These are phyloP conservation scores for Percopsis transmontana DNA, from an alignment of 2,113 vertebrate genomes.

Conservation along the genomic window DNA sequence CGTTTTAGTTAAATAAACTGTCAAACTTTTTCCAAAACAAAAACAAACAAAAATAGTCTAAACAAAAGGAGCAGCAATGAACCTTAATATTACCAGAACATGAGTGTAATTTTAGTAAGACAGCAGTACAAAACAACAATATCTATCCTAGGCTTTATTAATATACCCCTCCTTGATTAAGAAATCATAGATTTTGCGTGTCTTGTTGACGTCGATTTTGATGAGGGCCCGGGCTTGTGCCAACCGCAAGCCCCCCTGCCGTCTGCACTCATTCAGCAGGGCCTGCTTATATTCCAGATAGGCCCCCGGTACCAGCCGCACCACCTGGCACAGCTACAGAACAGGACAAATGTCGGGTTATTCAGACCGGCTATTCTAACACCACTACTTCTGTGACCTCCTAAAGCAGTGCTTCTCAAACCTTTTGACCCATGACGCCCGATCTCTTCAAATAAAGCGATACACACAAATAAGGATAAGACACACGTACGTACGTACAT, in stretches of 20 bases:
- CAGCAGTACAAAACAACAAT: constrained; percentile 9
- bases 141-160: constrained; percentile 84
- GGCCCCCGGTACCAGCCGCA: constrained; percentile 95
- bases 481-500: too few relatives aligned
- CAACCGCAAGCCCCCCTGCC: constrained; percentile 93
- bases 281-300: constrained; percentile 98
- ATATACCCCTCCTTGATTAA: constrained; percentile 96
- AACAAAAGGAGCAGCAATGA: constrained; percentile 33
- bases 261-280: constrained; percentile 91
- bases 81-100: constrained; percentile 24
- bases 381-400: too few relatives aligned
- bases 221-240: constrained; percentile 96
- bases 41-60: constrained; percentile 14
- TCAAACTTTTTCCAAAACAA: neutral
- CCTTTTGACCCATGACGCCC: too few relatives aligned
- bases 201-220: constrained; percentile 99
- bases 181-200: constrained; percentile 98
- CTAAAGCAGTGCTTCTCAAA: too few relatives aligned
- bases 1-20: constrained; percentile 25
- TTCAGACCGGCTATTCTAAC: neutral
- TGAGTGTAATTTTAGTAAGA: constrained; percentile 13
- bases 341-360: constrained; percentile 19
- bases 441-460: too few relatives aligned
- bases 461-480: too few relatives aligned
- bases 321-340: constrained; percentile 93